Base-by-base conservation (phyloP, 2,888 invertebrate genomes). In the Toxonevra muliebris region DNA sequence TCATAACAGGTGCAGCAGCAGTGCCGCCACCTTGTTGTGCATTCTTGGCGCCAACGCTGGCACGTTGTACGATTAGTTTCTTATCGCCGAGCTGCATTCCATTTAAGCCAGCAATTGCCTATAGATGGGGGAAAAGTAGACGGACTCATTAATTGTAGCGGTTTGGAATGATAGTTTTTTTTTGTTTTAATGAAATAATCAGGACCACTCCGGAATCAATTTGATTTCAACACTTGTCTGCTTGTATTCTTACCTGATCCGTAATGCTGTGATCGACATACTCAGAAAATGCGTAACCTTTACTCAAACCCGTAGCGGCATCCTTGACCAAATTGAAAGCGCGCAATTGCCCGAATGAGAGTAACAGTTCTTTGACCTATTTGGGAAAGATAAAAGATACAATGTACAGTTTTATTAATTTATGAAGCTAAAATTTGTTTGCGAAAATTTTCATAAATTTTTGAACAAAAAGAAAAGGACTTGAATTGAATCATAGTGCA, bases 241-340 rank as follows among this genome's bases (percentile, higher is more conserved):
- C 43, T 55, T 7, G 8, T 48, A 9, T 42, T 55, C 74, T 83
- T 87, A 95, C 95, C 90, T 96, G 97, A 86, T 98, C 98, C n/a
- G 98, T 98, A 88, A 98, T 94, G 43, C 92, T 91, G 71, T 95
- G 93, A 83, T 98, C 98, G 75, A 96, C 93, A 87, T 98, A 98
- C 88, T 98, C 98, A 85, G 97, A 97, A 88, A 98, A 98, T 13
- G 98, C 98, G 86, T 97, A 98, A 59, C 98, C 98, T 87, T 98
- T 98, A 83, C 97, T 97, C 63, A 97, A 88, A 55, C 97, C 97
- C 65, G 97, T 97, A 10, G 97, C 95, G 13, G 96, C 94, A 86
- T 98, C 98, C 87, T 97, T 97, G 75, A 98, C 98, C 87, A 98
- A 89, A 89, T 98, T 98, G 90, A 98, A 98, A 65, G 98, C 97